These are phyloP conservation scores for Lepidocolaptes lacrymiger DNA, from an alignment of 2,797 vertebrate genomes.

Conservation along the genomic window DNA sequence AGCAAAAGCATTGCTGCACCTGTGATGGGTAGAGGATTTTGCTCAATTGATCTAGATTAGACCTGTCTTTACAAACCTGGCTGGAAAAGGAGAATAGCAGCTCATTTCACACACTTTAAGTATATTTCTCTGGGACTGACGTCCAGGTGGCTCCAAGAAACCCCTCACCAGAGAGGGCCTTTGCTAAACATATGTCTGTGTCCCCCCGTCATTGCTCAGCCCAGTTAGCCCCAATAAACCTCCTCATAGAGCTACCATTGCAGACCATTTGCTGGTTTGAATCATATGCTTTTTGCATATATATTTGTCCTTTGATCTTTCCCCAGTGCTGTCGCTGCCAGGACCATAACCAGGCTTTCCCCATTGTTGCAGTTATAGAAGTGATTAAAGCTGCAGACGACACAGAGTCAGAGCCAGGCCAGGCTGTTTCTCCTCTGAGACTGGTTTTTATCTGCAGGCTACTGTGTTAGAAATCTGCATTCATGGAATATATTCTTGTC, in stretches of 20 bases:
- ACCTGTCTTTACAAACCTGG: neutral
- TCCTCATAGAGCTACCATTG: neutral
- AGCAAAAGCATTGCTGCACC: neutral
- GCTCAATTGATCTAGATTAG: neutral
- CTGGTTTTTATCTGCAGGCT: neutral
- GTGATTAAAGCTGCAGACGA: neutral
- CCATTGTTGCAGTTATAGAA: neutral
- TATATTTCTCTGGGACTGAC: neutral
- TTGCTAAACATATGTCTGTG: neutral
- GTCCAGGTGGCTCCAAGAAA: neutral
- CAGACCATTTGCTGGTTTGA: neutral
- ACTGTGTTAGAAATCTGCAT: neutral
- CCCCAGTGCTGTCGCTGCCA: neutral
- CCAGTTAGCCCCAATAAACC: neutral
- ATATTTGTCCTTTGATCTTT: neutral
- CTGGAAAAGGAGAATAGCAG: neutral
- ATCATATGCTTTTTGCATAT: neutral
- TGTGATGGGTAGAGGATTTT: neutral
- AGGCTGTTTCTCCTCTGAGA: neutral
- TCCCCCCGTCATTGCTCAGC: rapidly evolving
- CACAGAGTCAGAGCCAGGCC: neutral
- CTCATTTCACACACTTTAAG: neutral
- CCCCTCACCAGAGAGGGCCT: neutral
- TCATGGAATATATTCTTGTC: neutral
- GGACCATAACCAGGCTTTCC: neutral